Evolutionary conservation across 2,888 invertebrate genomes (phyloP).

Genomic region (Hirudinaria manillensis): DNA sequence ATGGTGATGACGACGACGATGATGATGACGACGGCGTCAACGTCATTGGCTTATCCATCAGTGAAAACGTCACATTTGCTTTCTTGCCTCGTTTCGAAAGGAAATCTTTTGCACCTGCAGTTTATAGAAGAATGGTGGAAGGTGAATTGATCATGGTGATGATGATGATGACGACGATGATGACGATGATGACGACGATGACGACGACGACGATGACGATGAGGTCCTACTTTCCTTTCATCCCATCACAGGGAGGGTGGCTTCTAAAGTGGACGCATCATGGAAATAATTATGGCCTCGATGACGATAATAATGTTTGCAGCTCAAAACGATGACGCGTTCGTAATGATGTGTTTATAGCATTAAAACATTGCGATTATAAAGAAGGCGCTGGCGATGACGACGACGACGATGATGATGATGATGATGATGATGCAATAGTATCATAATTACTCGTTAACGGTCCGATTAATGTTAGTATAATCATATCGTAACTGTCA

Average conservation of each 20-base stretch:
- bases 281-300: too few species aligned
- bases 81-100: neutral
- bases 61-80: neutral
- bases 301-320: too few species aligned
- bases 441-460: too few species aligned
- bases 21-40: too few species aligned
- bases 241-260: too few species aligned
- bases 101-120: neutral
- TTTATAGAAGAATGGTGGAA: neutral
- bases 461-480: neutral
- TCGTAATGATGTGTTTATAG: too few species aligned
- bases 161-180: conserved; percentile 24
- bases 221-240: neutral
- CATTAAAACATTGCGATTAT: too few species aligned
- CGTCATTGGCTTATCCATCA: neutral
- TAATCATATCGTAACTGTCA: neutral
- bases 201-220: conserved; percentile 26
- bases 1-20: neutral
- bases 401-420: too few species aligned
- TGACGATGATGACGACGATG: conserved; percentile 26
- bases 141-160: conserved; percentile 11
- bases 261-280: too few species aligned
- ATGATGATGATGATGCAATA: too few species aligned
- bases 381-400: too few species aligned
- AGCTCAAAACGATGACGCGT: too few species aligned